Evolutionary conservation across 2,888 invertebrate species (phyloP), one percentile per base, ranked within the genome.

Genomic region (Cartodere bifasciata): DNA sequence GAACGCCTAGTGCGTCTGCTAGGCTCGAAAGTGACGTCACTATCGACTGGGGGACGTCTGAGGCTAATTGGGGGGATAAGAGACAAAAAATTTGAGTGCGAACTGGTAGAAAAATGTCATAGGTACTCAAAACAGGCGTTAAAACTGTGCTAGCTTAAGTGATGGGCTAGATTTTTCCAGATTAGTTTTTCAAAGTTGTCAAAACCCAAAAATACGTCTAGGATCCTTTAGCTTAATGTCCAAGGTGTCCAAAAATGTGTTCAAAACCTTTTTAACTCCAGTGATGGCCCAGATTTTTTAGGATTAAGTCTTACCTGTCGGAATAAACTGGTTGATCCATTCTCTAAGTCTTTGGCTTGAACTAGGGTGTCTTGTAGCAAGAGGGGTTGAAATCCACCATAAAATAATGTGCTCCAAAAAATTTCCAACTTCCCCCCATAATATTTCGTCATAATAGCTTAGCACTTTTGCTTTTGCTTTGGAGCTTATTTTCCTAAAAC

Each of bases 401-500:
- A 87, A 62, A 13, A 86, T 69, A 12, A 84, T 73, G 48, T 87
- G 85, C 50, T 86, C 84, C 28, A 84, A 63, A 47, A 75, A 78
- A 36, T 76, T 75, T 2, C 85, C 85, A 2, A 84, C 79, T 49
- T 83, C 77, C 0, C 79, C 77, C 86, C 86, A 87, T 15, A 84
- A 60, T 31, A 77, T 70, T 50, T 77, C 74, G 46, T 79, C 76
- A 49, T 80, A 81, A 50, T 76, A 79, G 45, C 74, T 71, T 4
- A 72, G 62, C 7, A 76, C 72, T 56, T 72, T 77, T 28, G 66
- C 64, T 22, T 70, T 66, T 1, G 73, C 70, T 50, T 65, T 71
- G 32, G 66, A 64, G 41, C 66, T 70, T 2, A 77, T 64, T 56
- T 68, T 72, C 17, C 63, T 50, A 26, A 68, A 63, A 20, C 73